Evolutionary conservation across 2,113 vertebrate species (phyloP).

Genomic region (Circaetus gallicus): DNA sequence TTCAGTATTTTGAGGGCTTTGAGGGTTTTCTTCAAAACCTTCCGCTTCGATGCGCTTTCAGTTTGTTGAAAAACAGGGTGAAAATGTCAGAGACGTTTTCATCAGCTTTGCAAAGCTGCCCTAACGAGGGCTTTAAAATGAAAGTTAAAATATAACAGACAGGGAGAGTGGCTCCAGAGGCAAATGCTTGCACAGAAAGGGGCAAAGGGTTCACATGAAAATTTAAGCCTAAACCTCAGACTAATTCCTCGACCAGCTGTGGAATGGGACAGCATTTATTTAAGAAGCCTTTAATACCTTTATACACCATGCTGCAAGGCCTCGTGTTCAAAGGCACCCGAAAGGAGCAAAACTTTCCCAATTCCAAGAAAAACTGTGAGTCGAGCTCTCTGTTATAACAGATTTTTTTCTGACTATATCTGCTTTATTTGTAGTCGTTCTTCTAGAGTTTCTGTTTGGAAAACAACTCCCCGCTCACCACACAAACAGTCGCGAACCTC

Average conservation of each 20-base stretch:
- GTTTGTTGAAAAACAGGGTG: not conserved
- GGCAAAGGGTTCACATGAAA: not conserved
- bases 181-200: not conserved
- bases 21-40: not conserved
- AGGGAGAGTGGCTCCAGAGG: not conserved
- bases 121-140: accelerated
- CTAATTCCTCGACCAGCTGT: not conserved
- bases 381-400: accelerated
- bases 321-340: not conserved
- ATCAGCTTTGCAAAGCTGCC: not conserved
- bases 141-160: not conserved
- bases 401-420: not conserved
- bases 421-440: not conserved
- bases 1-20: not conserved
- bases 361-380: accelerated
- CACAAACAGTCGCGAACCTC: not conserved
- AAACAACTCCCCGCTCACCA: not conserved
- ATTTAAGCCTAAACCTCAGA: not conserved
- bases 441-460: not conserved
- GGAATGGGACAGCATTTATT: not conserved
- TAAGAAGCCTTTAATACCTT: not conserved
- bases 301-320: not conserved
- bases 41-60: accelerated
- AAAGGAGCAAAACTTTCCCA: not conserved
- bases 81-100: accelerated